Evolutionary conservation across 2,888 invertebrate genomes (phyloP).

Genomic region (Ypsolopha sequella): DNA sequence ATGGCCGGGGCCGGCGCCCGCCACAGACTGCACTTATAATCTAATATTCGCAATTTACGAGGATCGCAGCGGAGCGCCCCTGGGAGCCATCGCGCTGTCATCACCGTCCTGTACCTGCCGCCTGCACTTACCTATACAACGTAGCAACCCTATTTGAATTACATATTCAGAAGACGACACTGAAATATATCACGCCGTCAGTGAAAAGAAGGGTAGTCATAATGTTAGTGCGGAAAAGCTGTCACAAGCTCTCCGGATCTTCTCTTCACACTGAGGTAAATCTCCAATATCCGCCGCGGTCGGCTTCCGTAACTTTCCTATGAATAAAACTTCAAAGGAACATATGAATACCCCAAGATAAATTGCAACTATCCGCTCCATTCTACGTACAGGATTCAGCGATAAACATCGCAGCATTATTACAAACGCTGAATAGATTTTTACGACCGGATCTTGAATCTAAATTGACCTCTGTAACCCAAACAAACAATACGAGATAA

Average conservation of each 20-base stretch:
- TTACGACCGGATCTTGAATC: slow-evolving; percentile 19
- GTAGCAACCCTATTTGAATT: no score
- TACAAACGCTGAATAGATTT: slow-evolving; percentile 1
- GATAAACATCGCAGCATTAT: slow-evolving; percentile 1
- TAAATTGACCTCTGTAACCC: slow-evolving; percentile 22
- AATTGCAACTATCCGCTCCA: neutral
- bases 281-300: slow-evolving; percentile 57
- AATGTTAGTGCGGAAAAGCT: slow-evolving; percentile 37
- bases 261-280: slow-evolving; percentile 51
- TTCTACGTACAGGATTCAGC: neutral
- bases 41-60: slow-evolving; percentile 70
- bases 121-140: slow-evolving; percentile 43
- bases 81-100: slow-evolving; percentile 62
- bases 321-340: slow-evolving; percentile 22
- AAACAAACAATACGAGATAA: slow-evolving; percentile 30
- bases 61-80: slow-evolving; percentile 55
- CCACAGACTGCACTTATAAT: slow-evolving; percentile 67
- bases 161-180: no score
- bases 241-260: slow-evolving; percentile 47
- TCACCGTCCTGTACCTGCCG: slow-evolving; percentile 48
- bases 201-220: slow-evolving; percentile 28
- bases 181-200: no score
- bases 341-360: neutral
- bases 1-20: slow-evolving; percentile 32
- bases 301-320: slow-evolving; percentile 35